Conservation (phyloP, 2,113 vertebrate species). For the Heloderma charlesbogerti region DNA sequence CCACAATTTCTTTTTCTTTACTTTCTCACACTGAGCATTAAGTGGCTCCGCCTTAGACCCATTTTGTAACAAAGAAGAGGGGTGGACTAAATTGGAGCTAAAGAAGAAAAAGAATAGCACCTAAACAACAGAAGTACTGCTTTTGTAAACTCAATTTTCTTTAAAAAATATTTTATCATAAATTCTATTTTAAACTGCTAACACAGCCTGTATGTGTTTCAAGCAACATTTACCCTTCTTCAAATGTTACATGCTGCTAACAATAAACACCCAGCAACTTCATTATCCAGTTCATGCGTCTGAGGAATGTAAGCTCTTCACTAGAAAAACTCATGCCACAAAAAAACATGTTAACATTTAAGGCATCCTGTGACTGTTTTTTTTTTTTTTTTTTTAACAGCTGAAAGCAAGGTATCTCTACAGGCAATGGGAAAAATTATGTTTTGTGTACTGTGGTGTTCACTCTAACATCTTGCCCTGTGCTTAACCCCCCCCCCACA, state of each 20-base stretch:
- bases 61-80: neutral
- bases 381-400: slow-evolving; percentile 3
- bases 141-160: neutral
- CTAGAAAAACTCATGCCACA: neutral
- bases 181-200: neutral
- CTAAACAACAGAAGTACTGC: neutral
- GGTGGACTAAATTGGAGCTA: neutral
- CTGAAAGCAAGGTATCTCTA: neutral
- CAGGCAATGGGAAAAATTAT: neutral
- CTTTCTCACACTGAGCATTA: neutral
- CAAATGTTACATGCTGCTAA: neutral
- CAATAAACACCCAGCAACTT: neutral
- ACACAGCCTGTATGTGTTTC: neutral
- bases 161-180: neutral
- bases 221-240: neutral
- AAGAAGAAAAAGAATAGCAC: neutral
- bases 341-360: neutral
- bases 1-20: neutral
- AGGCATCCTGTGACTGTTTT: neutral
- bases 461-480: no score
- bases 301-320: neutral
- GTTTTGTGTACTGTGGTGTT: neutral
- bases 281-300: neutral
- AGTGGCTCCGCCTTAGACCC: neutral
- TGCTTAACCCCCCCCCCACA: neutral